A percentile compares a stretch with the other conserved stretches of the same genome.
These are phyloP conservation scores for Penaeus vannamei DNA, from an alignment of 1,140 invertebrate genomes.

Conservation along the genomic window DNA sequence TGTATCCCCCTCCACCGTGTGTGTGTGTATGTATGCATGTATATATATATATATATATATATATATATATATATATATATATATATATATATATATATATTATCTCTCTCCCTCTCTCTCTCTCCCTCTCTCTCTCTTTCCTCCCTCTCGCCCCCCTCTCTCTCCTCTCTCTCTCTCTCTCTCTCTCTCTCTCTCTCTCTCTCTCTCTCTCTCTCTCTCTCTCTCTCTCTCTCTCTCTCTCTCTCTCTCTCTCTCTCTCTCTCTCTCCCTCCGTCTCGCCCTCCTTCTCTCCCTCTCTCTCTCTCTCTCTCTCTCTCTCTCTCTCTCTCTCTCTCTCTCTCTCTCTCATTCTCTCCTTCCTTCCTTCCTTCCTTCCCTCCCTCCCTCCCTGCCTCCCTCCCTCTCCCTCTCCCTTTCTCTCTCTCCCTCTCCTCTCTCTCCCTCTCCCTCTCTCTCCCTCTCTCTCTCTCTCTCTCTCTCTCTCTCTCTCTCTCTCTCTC, in stretches of 20 bases:
- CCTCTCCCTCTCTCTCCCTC: neutral
- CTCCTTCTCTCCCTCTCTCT: neutral
- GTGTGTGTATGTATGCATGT: too few relatives aligned
- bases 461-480: neutral
- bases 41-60: neutral
- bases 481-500: too few relatives aligned
- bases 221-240: conserved; percentile 37
- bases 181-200: too few relatives aligned
- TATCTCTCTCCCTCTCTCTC: neutral
- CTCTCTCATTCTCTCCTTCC: neutral
- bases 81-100: too few relatives aligned
- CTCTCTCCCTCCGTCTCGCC: conserved; percentile 28
- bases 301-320: conserved; percentile 3
- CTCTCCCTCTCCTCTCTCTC: neutral
- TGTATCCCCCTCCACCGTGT: neutral
- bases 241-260: conserved; percentile 38
- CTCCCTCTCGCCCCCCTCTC: too few relatives aligned
- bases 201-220: neutral
- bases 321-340: neutral
- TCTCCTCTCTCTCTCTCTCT: neutral
- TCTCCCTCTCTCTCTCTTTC: neutral
- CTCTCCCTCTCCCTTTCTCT: neutral
- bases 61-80: too few relatives aligned
- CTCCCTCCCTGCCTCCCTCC: neutral
- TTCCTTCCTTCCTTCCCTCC: neutral